Base-by-base conservation (phyloP, 1,140 invertebrate genomes). In the Oncopeltus fasciatus region DNA sequence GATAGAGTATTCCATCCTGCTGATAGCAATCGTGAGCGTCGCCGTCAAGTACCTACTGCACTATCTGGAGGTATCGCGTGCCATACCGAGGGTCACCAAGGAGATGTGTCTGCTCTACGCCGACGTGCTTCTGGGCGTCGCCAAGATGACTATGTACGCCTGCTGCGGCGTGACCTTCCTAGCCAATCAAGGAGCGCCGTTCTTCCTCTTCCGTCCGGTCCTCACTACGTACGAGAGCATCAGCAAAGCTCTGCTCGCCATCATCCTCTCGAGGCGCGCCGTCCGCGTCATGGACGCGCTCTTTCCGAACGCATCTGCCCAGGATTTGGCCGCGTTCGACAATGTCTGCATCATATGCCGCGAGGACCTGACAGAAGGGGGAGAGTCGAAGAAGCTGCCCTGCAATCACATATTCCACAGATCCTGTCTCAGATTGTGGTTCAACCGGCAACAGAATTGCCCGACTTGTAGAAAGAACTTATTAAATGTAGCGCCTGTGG, bases 401-500 rank as follows among this genome's bases (percentile, higher is more conserved):
- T 64, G 60, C 43, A 61, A 61, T 27, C 59, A 61, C 31, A 64
- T 64, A 31, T 64, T 61, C 60, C 60, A 64, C 26, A 46, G 26
- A 14, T 12, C 28, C 12, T 64, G 62, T 27, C 49, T 64, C 8
- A 38, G 47, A 60, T 26, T 49, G 5, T 64, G 62, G 62, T 64
- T 64, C 26, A 57, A 64, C 51, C 51, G 49, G 18, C 62, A 64
- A 33, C 62, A 64, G 20, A 60, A 14, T 24, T 64, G 62, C 16
- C 62, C 62, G 27, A 64, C 62, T 2, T 64, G 62, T 29, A 43
- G 62, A 28, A 28, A 29, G 18, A 51, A 43, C 24, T n/a, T n/a
- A n/a, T n/a, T n/a, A n/a, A n/a, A n/a, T n/a, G n/a, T n/a, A n/a
- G n/a, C n/a, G n/a, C n/a, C n/a, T n/a, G n/a, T n/a, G n/a, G n/a